Evolutionary conservation across 2,888 invertebrate genomes (phyloP).

Genomic region (Adelognathus sp.): DNA sequence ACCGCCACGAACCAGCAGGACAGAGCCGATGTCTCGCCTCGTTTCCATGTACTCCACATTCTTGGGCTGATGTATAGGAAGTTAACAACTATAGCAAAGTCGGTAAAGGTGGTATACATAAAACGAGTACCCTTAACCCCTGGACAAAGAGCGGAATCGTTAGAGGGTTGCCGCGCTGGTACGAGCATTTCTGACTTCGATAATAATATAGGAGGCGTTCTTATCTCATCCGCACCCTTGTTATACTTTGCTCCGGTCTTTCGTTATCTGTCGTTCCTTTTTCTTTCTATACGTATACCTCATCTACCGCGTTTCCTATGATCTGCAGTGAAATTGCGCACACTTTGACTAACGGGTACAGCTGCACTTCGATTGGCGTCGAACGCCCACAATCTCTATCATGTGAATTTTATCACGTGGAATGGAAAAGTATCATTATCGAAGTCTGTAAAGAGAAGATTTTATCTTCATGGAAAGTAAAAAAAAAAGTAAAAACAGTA

Average conservation of each 20-base stretch:
- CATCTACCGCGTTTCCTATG: no score
- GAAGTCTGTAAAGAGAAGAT: no score
- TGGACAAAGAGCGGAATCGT: slow-evolving; percentile 6
- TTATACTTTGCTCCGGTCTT: neutral
- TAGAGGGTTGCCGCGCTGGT: neutral
- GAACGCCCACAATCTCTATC: no score
- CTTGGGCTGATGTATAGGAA: neutral
- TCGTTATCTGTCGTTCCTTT: neutral
- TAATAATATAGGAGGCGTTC: neutral
- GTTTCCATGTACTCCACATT: neutral
- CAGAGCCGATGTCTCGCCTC: neutral
- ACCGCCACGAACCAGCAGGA: neutral
- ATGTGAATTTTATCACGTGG: no score
- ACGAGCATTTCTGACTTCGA: neutral
- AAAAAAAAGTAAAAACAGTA: no score
- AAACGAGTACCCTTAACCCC: slow-evolving; percentile 7
- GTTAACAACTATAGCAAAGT: neutral
- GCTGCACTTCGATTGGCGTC: no score
- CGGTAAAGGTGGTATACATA: neutral
- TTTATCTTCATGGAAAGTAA: no score
- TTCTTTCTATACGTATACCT: no score
- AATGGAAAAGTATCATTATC: no score
- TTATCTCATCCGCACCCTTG: neutral
- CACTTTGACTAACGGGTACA: no score
- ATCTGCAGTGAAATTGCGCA: no score